phyloP scores from a whole-genome alignment of 2,797 vertebrate genomes.

The Lerista edwardsae region DNA sequence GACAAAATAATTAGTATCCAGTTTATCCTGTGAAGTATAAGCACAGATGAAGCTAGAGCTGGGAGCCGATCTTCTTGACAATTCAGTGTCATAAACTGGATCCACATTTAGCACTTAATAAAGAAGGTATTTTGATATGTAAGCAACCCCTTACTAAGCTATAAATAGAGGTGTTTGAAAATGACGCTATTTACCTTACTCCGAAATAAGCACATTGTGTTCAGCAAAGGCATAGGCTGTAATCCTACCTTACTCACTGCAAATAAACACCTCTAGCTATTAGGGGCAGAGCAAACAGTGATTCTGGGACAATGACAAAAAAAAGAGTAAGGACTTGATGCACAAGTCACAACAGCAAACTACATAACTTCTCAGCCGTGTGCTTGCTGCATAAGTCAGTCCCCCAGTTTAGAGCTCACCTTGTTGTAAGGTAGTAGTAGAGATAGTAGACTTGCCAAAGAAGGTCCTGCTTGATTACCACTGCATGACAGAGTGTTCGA shows the following conservation, averaged over 20 bases:
- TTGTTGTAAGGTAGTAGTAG: not conserved
- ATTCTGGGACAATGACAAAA: not conserved
- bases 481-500: too few relatives aligned
- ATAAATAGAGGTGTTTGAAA: too few relatives aligned
- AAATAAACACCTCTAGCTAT: too few relatives aligned
- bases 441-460: too few relatives aligned
- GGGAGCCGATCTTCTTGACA: constrained; percentile 7
- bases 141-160: not conserved
- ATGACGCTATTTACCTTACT: too few relatives aligned
- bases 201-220: too few relatives aligned
- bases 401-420: not conserved
- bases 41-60: not conserved
- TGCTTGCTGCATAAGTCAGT: too few relatives aligned
- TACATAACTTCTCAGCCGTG: too few relatives aligned
- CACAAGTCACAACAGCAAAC: too few relatives aligned
- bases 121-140: not conserved
- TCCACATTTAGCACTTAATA: not conserved
- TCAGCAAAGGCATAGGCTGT: too few relatives aligned
- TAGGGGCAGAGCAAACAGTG: not conserved
- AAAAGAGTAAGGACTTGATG: not conserved
- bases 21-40: not conserved
- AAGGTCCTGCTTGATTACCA: too few relatives aligned
- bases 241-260: too few relatives aligned
- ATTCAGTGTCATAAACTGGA: not conserved
- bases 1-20: constrained; percentile 37